These are phyloP conservation scores for Teleopsis dalmanni DNA, from an alignment of 1,140 invertebrate species.

Conservation along the genomic window DNA sequence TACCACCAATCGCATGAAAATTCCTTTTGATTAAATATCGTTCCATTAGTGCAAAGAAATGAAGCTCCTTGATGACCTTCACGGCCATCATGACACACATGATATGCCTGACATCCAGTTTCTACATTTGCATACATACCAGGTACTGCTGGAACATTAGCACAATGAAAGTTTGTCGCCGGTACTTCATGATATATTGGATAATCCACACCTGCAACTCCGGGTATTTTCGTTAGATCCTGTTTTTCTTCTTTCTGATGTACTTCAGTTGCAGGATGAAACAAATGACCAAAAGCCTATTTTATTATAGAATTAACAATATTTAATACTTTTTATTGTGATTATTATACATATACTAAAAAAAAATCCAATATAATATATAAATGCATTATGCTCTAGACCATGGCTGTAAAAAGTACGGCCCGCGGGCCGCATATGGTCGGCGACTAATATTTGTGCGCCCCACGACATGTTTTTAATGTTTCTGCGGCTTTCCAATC, in stretches of 20 bases:
- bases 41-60: constrained; percentile 83
- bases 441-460: too few relatives aligned
- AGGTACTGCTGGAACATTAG: constrained; percentile 63
- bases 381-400: neutral
- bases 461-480: too few relatives aligned
- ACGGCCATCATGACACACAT: constrained; percentile 74
- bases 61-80: constrained; percentile 70
- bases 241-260: constrained; percentile 54
- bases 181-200: constrained; percentile 69
- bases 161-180: constrained; percentile 69
- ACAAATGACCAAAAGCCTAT: constrained; percentile 33
- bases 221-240: constrained; percentile 70
- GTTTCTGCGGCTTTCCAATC: too few relatives aligned
- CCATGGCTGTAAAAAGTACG: neutral
- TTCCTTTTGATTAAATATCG: constrained; percentile 78
- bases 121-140: constrained; percentile 84
- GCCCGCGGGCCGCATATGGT: too few relatives aligned
- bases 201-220: constrained; percentile 63
- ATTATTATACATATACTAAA: too few relatives aligned
- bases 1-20: constrained; percentile 92
- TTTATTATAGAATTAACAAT: neutral
- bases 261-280: constrained; percentile 30
- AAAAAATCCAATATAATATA: neutral
- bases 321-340: neutral
- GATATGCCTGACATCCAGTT: constrained; percentile 80